phyloP scores from a whole-genome alignment of 2,113 vertebrate species.

The Herpailurus yagouaroundi region DNA sequence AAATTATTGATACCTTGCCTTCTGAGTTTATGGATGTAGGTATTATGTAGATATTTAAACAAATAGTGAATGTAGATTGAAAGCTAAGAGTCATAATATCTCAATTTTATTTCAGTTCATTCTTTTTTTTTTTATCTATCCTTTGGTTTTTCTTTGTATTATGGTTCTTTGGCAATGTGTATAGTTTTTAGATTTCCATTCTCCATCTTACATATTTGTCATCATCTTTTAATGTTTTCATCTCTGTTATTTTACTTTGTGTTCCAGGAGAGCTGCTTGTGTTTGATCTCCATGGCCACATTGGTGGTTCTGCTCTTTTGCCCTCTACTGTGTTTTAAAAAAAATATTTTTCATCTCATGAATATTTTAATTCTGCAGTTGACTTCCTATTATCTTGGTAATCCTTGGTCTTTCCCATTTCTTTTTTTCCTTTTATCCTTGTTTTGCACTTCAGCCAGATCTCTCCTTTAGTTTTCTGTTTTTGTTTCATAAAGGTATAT shows the following conservation, averaged over 20 bases:
- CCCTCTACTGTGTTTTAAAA: neutral
- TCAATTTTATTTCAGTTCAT: neutral
- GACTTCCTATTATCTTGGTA: neutral
- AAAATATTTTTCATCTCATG: neutral
- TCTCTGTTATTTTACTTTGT: constrained; percentile 5
- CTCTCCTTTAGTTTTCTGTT: constrained; percentile 12
- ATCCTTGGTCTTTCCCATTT: neutral
- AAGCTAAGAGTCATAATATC: neutral
- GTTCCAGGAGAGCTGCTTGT: neutral
- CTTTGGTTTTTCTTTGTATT: constrained; percentile 21
- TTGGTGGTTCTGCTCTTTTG: neutral
- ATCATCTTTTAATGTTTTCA: neutral
- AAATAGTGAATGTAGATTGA: neutral
- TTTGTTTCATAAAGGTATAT: constrained; percentile 20
- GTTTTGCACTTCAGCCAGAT: neutral
- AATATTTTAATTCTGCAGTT: constrained; percentile 39
- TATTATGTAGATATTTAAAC: neutral
- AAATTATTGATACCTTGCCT: neutral
- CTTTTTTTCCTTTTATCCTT: neutral
- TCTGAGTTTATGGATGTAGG: neutral
- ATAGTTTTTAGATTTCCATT: neutral
- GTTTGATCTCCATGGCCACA: neutral
- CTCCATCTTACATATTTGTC: neutral
- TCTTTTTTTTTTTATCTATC: neutral
- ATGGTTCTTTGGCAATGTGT: neutral